Conservation (phyloP, 2,888 invertebrate genomes). For the Leptinotarsa haldemani region DNA sequence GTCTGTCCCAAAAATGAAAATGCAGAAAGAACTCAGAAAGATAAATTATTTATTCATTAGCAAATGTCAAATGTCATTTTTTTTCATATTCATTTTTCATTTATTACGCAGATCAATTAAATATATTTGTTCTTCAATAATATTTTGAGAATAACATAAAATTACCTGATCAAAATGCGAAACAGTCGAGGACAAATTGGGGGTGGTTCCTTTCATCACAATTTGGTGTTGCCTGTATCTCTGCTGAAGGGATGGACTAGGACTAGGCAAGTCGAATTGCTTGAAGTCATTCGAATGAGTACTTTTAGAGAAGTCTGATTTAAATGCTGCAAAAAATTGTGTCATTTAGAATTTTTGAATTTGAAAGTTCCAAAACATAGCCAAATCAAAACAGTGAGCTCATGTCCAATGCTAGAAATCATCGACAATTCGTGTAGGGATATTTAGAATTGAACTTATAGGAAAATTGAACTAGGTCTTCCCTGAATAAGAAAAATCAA, state of each 20-base stretch:
- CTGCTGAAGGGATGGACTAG: slow-evolving; percentile 67
- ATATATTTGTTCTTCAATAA: too few species aligned
- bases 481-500: neutral
- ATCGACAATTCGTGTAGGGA: too few species aligned
- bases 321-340: slow-evolving; percentile 51
- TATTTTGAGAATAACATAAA: neutral
- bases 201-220: slow-evolving; percentile 66
- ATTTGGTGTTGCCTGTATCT: slow-evolving; percentile 72
- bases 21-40: too few species aligned
- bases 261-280: slow-evolving; percentile 52
- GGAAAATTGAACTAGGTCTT: too few species aligned
- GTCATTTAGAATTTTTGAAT: slow-evolving; percentile 1
- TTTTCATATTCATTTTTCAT: too few species aligned
- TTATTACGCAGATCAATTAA: too few species aligned
- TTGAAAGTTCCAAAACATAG: neutral
- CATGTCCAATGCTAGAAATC: too few species aligned
- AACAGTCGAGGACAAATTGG: slow-evolving; percentile 61
- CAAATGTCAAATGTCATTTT: too few species aligned
- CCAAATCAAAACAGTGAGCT: neutral
- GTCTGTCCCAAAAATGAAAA: too few species aligned
- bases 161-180: slow-evolving; percentile 60
- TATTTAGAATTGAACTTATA: too few species aligned
- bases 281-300: slow-evolving; percentile 54
- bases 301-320: slow-evolving; percentile 56
- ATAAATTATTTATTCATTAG: too few species aligned